Percentiles rank a stretch among this genome's conserved stretches.
Conservation (phyloP, 2,113 vertebrate species). For the human region DNA sequence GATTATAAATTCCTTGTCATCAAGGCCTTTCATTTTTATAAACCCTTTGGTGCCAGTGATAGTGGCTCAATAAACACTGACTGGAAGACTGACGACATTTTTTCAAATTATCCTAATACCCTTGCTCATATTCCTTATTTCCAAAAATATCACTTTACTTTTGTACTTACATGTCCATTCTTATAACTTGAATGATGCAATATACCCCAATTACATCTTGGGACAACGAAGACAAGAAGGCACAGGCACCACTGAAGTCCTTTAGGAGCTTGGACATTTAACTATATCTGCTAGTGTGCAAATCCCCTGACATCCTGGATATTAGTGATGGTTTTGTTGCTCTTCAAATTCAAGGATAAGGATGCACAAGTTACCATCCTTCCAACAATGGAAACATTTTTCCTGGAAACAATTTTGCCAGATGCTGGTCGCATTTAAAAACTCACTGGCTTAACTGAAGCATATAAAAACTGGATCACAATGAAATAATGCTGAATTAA, state of each 20-base stretch:
- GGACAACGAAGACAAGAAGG: not conserved
- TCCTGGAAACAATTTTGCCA: conserved; percentile 49
- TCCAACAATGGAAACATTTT: conserved; percentile 47
- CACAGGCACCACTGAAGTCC: not conserved
- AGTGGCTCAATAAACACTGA: not conserved
- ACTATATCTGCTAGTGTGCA: conserved; percentile 14
- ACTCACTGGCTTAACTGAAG: not conserved
- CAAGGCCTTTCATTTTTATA: not conserved
- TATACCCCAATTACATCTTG: not conserved
- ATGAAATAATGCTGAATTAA: not conserved
- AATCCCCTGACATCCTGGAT: conserved; percentile 46
- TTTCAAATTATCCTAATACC: conserved; percentile 28
- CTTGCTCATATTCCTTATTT: conserved; percentile 41
- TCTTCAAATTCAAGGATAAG: conserved; percentile 70
- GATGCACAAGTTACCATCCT: conserved; percentile 55
- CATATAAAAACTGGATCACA: not conserved
- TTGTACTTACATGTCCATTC: conserved; percentile 53
- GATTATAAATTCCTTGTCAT: not conserved
- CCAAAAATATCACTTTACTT: conserved; percentile 50
- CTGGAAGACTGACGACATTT: not conserved
- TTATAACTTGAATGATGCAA: conserved; percentile 44
- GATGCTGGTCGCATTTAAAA: not conserved
- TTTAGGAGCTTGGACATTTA: conserved; percentile 49
- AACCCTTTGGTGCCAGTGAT: not conserved
- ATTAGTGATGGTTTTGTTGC: conserved; percentile 40